Evolutionary conservation across 2,888 invertebrate genomes (phyloP).

Genomic region (Boloria selene): DNA sequence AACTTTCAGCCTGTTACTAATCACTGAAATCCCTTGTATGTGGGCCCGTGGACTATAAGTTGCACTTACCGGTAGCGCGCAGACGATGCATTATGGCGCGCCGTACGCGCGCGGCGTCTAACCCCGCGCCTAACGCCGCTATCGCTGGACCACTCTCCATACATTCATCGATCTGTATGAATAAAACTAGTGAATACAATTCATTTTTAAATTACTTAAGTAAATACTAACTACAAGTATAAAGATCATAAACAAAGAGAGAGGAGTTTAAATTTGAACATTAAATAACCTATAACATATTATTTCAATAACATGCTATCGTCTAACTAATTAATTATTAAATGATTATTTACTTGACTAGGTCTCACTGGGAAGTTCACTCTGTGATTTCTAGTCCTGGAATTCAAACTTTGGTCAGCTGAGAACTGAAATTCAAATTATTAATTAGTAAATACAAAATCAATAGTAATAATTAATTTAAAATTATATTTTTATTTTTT

Average conservation of each 20-base stretch:
- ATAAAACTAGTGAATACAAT: not conserved
- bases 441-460: not conserved
- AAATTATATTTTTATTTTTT: too few species aligned
- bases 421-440: slow-evolving; percentile 52
- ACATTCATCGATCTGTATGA: slow-evolving; percentile 60
- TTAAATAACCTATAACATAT: too few species aligned
- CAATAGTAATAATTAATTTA: too few species aligned
- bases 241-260: not conserved
- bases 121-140: slow-evolving; percentile 68
- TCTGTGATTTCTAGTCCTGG: slow-evolving; percentile 53
- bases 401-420: slow-evolving; percentile 54
- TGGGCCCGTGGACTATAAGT: too few species aligned
- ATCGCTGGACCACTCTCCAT: slow-evolving; percentile 64
- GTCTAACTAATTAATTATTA: not conserved
- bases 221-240: not conserved
- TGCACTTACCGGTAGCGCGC: slow-evolving; percentile 60
- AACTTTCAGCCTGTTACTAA: too few species aligned
- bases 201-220: not conserved
- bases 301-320: too few species aligned
- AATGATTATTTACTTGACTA: slow-evolving; percentile 53
- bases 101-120: slow-evolving; percentile 71
- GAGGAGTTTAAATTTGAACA: not conserved
- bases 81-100: slow-evolving; percentile 62
- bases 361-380: slow-evolving; percentile 60
- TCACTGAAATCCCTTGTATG: too few species aligned